A percentile compares a stretch with the other conserved stretches of the same genome.
These are phyloP conservation scores for Epistrophe grossulariae DNA, from an alignment of 2,888 invertebrate species.

Conservation along the genomic window DNA sequence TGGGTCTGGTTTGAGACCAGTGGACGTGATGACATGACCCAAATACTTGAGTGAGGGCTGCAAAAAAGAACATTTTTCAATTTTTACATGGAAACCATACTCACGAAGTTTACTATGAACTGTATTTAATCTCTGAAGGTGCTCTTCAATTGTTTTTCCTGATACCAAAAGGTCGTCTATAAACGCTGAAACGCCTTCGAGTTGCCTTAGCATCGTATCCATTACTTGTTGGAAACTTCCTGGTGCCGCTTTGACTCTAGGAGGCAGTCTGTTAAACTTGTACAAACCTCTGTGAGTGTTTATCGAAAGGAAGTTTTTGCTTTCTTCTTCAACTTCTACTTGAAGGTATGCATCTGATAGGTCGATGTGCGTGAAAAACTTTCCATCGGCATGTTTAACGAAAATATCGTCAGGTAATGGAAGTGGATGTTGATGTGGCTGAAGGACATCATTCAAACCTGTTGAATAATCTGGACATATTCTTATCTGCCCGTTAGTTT, in stretches of 20 bases:
- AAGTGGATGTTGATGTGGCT: conserved; percentile 25
- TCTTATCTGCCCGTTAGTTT: too few species aligned
- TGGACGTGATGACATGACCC: conserved; percentile 47
- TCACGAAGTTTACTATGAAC: too few species aligned
- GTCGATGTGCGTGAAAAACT: conserved; percentile 33
- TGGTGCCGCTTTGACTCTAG: conserved; percentile 35
- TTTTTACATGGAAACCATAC: too few species aligned
- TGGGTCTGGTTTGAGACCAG: conserved; percentile 61
- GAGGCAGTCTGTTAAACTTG: conserved; percentile 27
- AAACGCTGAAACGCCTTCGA: conserved; percentile 2
- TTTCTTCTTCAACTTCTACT: conserved; percentile 31
- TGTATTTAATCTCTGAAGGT: too few species aligned
- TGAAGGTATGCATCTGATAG: conserved; percentile 43
- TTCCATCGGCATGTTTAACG: conserved; percentile 19
- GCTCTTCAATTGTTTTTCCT: too few species aligned
- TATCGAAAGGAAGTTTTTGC: conserved; percentile 27
- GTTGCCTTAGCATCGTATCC: conserved; percentile 15
- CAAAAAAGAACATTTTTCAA: conserved; percentile 34
- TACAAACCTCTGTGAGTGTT: conserved; percentile 34
- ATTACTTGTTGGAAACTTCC: conserved; percentile 42
- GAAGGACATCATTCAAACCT: conserved; percentile 17
- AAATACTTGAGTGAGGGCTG: conserved; percentile 52
- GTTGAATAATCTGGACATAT: too few species aligned
- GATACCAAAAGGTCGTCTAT: conserved; percentile 19
- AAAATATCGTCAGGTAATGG: conserved; percentile 39